These are phyloP conservation scores for Mythimna pallens DNA, from an alignment of 2,888 invertebrate species.

Conservation along the genomic window DNA sequence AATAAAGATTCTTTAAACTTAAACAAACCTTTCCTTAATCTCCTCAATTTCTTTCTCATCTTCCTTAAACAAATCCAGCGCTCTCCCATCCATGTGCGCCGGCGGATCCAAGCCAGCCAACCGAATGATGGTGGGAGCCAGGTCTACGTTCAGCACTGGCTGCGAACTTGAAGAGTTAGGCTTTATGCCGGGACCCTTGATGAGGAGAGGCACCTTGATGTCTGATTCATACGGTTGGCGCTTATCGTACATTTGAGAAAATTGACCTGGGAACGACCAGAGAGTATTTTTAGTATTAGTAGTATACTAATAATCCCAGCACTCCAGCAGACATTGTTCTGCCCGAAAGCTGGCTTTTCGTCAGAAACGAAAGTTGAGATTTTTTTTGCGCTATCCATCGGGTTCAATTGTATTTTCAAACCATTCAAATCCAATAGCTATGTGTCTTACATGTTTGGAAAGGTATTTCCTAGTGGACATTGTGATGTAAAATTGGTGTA, in stretches of 20 bases:
- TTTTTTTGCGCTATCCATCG: too few species aligned
- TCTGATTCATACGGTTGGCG: slow-evolving; percentile 97
- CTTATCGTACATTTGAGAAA: slow-evolving; percentile 96
- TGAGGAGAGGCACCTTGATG: slow-evolving; percentile 95
- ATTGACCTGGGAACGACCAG: slow-evolving; percentile 92
- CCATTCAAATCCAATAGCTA: too few species aligned
- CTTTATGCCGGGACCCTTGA: slow-evolving; percentile 93
- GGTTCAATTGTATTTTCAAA: too few species aligned
- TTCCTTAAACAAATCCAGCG: slow-evolving; percentile 65
- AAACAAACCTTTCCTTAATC: slow-evolving; percentile 16
- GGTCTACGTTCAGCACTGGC: slow-evolving; percentile 94
- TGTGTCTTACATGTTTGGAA: too few species aligned
- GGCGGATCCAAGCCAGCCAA: slow-evolving; percentile 91
- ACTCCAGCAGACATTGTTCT: too few species aligned
- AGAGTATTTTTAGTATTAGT: background rate
- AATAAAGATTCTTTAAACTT: too few species aligned
- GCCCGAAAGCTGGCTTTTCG: too few species aligned
- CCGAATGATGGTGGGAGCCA: slow-evolving; percentile 95
- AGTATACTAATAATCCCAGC: background rate
- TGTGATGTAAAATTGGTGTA: too few species aligned
- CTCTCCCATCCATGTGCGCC: slow-evolving; percentile 91
- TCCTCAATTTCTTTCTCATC: background rate
- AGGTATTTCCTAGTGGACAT: too few species aligned
- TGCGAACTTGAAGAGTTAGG: slow-evolving; percentile 84
- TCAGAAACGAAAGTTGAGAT: too few species aligned